A percentile compares a stretch with the other conserved stretches of the same genome.
phyloP scores from a whole-genome alignment of 2,888 invertebrate species.

The Rapana venosa region DNA sequence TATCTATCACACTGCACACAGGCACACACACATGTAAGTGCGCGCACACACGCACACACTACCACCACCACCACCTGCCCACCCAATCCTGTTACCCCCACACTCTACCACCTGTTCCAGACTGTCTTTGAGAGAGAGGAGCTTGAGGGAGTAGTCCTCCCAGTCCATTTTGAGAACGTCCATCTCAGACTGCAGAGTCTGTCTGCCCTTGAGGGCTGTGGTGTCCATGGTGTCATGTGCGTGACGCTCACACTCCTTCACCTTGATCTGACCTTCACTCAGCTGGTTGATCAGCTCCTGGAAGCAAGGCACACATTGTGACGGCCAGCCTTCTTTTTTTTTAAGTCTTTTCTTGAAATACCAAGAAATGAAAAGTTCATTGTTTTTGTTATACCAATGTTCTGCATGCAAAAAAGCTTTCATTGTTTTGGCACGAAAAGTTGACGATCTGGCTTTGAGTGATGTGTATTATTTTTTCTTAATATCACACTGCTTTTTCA shows the following conservation, averaged over 20 bases:
- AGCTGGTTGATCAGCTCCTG: constrained; percentile 83
- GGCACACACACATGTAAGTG: too few relatives aligned
- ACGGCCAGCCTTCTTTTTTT: not conserved
- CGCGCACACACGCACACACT: too few relatives aligned
- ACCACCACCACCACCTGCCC: not conserved
- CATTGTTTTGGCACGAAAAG: too few relatives aligned
- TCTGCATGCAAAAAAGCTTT: too few relatives aligned
- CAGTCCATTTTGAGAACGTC: constrained; percentile 71
- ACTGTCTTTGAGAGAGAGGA: constrained; percentile 82
- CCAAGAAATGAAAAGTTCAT: too few relatives aligned
- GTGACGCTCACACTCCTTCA: constrained; percentile 85
- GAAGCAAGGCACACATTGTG: not conserved
- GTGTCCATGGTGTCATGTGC: constrained; percentile 81
- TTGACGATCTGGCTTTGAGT: too few relatives aligned
- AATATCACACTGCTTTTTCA: too few relatives aligned
- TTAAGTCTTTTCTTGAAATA: not conserved
- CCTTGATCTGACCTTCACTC: constrained; percentile 79
- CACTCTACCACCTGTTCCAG: constrained; percentile 43
- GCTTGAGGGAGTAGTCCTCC: constrained; percentile 75
- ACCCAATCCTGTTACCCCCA: not conserved
- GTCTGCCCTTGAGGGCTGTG: constrained; percentile 81
- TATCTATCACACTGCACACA: too few relatives aligned
- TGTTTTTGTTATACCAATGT: too few relatives aligned
- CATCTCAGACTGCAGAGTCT: constrained; percentile 71
- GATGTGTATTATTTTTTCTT: too few relatives aligned